phyloP scores from a whole-genome alignment of 2,797 vertebrate genomes.

The Dicrostonyx torquatus region DNA sequence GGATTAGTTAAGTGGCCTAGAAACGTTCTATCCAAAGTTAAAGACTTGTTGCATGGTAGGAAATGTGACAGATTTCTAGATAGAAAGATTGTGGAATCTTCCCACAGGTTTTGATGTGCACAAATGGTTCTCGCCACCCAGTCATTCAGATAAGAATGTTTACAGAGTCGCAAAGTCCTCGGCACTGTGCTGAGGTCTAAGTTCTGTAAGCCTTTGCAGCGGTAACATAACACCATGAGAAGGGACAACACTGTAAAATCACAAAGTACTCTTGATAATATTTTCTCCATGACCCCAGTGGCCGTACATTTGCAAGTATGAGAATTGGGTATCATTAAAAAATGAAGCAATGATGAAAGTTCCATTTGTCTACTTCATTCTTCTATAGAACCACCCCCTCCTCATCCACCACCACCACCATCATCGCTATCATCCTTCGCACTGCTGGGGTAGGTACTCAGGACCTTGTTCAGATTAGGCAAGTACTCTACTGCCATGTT shows the following conservation, averaged over 20 bases:
- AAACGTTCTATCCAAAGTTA: neutral
- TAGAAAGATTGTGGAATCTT: neutral
- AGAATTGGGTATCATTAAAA: too few species aligned
- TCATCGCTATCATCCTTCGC: too few species aligned
- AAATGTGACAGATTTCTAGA: too few species aligned
- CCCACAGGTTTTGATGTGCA: neutral
- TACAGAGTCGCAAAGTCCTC: neutral
- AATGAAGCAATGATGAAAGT: accelerated
- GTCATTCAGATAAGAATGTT: neutral
- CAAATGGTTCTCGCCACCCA: neutral
- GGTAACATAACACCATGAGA: too few species aligned
- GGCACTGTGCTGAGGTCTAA: neutral
- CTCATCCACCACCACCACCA: too few species aligned
- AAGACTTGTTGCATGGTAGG: too few species aligned
- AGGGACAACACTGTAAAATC: neutral
- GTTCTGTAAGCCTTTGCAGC: neutral
- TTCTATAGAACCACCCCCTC: neutral
- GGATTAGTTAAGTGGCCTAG: neutral
- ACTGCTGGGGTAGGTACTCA: neutral
- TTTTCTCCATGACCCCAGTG: neutral
- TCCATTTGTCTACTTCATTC: neutral
- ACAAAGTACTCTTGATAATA: neutral
- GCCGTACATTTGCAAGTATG: too few species aligned
- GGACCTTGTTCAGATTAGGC: neutral
- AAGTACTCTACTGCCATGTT: neutral